Evolutionary conservation across 2,888 invertebrate species (phyloP).

Genomic region (Cyclophora albipunctata): DNA sequence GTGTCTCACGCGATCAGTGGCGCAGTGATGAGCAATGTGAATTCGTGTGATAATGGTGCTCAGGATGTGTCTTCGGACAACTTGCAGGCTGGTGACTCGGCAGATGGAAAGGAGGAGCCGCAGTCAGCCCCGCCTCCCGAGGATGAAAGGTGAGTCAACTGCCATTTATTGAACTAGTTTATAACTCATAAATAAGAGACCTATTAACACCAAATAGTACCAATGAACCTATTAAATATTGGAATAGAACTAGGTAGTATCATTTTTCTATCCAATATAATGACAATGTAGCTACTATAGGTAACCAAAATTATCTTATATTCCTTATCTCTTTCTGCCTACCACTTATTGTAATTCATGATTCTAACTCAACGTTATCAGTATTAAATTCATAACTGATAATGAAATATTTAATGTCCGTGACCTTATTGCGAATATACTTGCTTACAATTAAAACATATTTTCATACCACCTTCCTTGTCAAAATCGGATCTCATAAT

Average conservation of each 20-base stretch:
- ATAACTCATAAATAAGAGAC: too few species aligned
- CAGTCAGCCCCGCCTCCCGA: constrained; percentile 52
- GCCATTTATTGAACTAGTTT: background rate
- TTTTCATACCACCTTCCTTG: too few species aligned
- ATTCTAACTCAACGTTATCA: constrained; percentile 2
- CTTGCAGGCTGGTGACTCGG: constrained; percentile 52
- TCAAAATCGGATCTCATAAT: too few species aligned
- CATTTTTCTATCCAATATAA: background rate
- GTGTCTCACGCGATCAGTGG: constrained; percentile 68
- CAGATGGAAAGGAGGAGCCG: constrained; percentile 64
- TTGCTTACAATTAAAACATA: too few species aligned
- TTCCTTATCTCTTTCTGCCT: background rate
- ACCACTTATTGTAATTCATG: constrained; percentile 1
- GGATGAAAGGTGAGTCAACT: constrained; percentile 66
- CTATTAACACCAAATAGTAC: too few species aligned
- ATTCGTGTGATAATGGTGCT: constrained; percentile 66
- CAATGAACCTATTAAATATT: too few species aligned
- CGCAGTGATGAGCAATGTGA: constrained; percentile 64
- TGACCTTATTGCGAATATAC: constrained; percentile 11
- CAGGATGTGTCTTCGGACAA: constrained; percentile 47
- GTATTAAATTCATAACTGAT: constrained; percentile 11
- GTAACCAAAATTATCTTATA: background rate
- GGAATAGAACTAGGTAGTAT: too few species aligned
- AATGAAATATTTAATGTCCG: constrained; percentile 13
- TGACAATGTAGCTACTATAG: constrained; percentile 2